Percentiles rank a stretch among this genome's conserved stretches.
phyloP scores from a whole-genome alignment of 2,797 vertebrate genomes.

The Glossophaga mutica region DNA sequence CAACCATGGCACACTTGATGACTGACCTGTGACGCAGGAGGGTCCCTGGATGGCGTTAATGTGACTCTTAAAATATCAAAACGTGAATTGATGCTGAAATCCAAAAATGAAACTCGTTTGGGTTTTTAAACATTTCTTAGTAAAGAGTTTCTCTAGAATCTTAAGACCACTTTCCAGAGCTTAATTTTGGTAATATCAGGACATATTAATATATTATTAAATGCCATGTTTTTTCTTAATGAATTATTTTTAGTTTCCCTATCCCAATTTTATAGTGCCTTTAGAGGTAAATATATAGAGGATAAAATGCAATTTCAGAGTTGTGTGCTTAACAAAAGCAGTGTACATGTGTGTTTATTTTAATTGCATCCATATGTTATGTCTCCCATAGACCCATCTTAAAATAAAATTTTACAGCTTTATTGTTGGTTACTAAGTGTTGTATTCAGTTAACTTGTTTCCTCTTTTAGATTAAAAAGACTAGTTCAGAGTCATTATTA shows the following conservation, averaged over 20 bases:
- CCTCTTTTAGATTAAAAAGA: slow-evolving; percentile 76
- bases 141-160: slow-evolving; percentile 53
- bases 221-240: slow-evolving; percentile 24
- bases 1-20: slow-evolving; percentile 45
- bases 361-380: slow-evolving; percentile 84
- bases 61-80: slow-evolving; percentile 68
- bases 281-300: slow-evolving; percentile 79
- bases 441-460: slow-evolving; percentile 79
- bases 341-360: slow-evolving; percentile 83
- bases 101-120: slow-evolving; percentile 59
- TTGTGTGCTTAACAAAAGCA: slow-evolving; percentile 82
- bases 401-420: slow-evolving; percentile 80
- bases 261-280: slow-evolving; percentile 80
- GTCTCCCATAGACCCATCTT: slow-evolving; percentile 66
- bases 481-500: slow-evolving; percentile 49
- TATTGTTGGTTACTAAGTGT: slow-evolving; percentile 73
- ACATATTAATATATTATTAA: neutral
- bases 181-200: slow-evolving; percentile 17
- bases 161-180: slow-evolving; percentile 39
- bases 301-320: slow-evolving; percentile 79
- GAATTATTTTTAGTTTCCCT: slow-evolving; percentile 60
- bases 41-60: slow-evolving; percentile 52
- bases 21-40: neutral
- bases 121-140: slow-evolving; percentile 47
- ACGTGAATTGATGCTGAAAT: slow-evolving; percentile 65